A percentile compares a stretch with the other conserved stretches of the same genome.
Conservation (phyloP, 1,140 invertebrate species). For the Aradophagus sp. region DNA sequence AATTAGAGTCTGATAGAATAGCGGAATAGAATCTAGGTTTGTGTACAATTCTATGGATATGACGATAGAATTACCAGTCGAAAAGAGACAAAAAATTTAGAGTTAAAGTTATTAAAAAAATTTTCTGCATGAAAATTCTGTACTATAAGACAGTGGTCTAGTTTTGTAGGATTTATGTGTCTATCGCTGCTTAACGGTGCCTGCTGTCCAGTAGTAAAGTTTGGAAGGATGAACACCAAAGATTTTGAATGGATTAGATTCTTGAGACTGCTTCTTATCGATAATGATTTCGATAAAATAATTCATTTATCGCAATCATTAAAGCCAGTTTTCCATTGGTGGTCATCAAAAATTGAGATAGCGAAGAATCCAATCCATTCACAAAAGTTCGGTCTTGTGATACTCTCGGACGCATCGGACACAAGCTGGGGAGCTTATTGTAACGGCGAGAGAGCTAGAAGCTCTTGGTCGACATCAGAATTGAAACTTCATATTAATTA, state of each 20-base stretch:
- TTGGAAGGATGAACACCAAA: slow-evolving; percentile 27
- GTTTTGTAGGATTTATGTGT: slow-evolving; percentile 15
- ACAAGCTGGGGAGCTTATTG: slow-evolving; percentile 64
- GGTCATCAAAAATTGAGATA: too few relatives aligned
- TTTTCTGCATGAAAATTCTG: background rate
- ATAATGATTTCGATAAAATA: slow-evolving; percentile 7
- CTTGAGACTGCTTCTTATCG: background rate
- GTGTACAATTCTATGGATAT: slow-evolving; percentile 1
- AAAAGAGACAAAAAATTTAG: slow-evolving; percentile 7
- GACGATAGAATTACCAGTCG: background rate
- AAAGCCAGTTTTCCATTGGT: slow-evolving; percentile 21
- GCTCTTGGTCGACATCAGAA: slow-evolving; percentile 46
- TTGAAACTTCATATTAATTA: too few relatives aligned
- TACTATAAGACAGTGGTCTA: slow-evolving; percentile 13
- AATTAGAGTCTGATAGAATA: background rate
- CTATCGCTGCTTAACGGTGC: too few relatives aligned
- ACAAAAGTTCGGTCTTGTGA: slow-evolving; percentile 25
- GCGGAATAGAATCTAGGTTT: slow-evolving; percentile 6
- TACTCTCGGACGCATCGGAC: slow-evolving; percentile 62
- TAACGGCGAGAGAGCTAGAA: slow-evolving; percentile 33
- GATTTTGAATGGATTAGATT: slow-evolving; percentile 10
- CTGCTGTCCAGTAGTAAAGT: slow-evolving; percentile 13
- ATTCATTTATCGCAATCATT: background rate
- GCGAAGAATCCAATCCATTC: background rate
- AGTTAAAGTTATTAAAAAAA: background rate